Evolutionary conservation across 2,888 invertebrate species (phyloP), one percentile per base, ranked within the genome.

Genomic region (Empis stercorea): DNA sequence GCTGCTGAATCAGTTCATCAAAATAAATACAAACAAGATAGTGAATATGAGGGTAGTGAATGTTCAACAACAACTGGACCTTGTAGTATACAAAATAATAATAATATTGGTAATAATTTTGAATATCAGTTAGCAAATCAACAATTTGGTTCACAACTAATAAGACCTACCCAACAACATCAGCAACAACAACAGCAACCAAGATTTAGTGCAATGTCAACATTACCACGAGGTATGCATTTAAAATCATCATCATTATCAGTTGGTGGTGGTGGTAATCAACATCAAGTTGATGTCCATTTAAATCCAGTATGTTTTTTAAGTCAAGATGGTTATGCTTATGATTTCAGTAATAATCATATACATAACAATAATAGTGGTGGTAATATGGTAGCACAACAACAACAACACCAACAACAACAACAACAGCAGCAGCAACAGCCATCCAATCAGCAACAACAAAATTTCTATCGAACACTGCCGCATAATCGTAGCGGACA

Each of bases 271-370:
- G 43, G 47, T 10, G 49, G 16, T 6, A 49, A 44, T 10, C 78
- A 79, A 55, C 80, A 81, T 57, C 78, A 81, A 10, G 81, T 82
- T 7, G 83, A 84, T 60, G 82, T 84, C 11, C 84, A 83, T 59
- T 70, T 84, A 45, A 82, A 81, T 63, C 83, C 84, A 1, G 80
- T 81, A n/a, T 80, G 80, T 60, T 83, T 86, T 62, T 70, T 85
- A 55, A 83, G 84, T 55, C 78, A 78, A 54, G 87, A 87, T 52
- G 82, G 83, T 60, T 40, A 40, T 40, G 87, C 87, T 9, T 68
- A 68, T 37, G 67, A 67, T 52, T 66, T 65, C 34, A 66, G 66
- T 52, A 68, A 64, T 54, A 66, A 64, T 50, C 71, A 70, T 55
- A 52, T 61, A 50, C 55, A 55, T 44, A 52, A 52, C 40, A 34